phyloP scores from a whole-genome alignment of 2,888 invertebrate species.

The Perizoma affinitatum region DNA sequence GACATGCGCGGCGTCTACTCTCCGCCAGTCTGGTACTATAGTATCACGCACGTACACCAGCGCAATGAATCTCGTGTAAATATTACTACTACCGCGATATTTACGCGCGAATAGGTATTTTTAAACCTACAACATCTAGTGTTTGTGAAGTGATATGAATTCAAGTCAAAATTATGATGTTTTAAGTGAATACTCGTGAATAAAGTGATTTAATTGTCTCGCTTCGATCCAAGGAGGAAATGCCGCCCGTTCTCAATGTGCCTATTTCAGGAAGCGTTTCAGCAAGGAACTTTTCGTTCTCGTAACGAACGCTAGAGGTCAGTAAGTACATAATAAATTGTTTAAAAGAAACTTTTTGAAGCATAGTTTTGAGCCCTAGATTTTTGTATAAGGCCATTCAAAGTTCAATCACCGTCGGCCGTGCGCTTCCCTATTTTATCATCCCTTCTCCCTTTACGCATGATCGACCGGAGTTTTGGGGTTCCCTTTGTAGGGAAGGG shows the following conservation, averaged over 20 bases:
- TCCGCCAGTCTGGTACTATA: slow-evolving; percentile 79
- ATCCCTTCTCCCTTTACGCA: slow-evolving; percentile 84
- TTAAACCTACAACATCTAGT: slow-evolving; percentile 59
- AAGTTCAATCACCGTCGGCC: slow-evolving; percentile 75
- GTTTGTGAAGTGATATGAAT: slow-evolving; percentile 54
- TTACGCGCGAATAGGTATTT: slow-evolving; percentile 73
- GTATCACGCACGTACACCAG: slow-evolving; percentile 80
- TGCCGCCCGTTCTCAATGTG: slow-evolving; percentile 71
- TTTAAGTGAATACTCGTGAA: slow-evolving; percentile 62
- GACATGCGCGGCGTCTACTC: slow-evolving; percentile 80
- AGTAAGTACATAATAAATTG: slow-evolving; percentile 50
- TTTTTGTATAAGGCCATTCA: slow-evolving; percentile 30
- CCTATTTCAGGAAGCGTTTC: slow-evolving; percentile 81
- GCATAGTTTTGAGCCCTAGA: slow-evolving; percentile 16
- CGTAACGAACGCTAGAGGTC: slow-evolving; percentile 81
- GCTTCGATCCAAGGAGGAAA: slow-evolving; percentile 79
- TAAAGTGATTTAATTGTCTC: slow-evolving; percentile 66
- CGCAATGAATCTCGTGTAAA: slow-evolving; percentile 78
- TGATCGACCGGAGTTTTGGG: slow-evolving; percentile 84
- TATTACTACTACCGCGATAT: slow-evolving; percentile 78
- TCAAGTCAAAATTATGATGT: slow-evolving; percentile 53
- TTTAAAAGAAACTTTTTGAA: slow-evolving; percentile 34
- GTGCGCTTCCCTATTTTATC: slow-evolving; percentile 79
- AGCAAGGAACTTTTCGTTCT: slow-evolving; percentile 79
- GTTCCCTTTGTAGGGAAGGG: slow-evolving; percentile 73